phyloP scores from a whole-genome alignment of 2,888 invertebrate species.

The Troides aeacus region DNA sequence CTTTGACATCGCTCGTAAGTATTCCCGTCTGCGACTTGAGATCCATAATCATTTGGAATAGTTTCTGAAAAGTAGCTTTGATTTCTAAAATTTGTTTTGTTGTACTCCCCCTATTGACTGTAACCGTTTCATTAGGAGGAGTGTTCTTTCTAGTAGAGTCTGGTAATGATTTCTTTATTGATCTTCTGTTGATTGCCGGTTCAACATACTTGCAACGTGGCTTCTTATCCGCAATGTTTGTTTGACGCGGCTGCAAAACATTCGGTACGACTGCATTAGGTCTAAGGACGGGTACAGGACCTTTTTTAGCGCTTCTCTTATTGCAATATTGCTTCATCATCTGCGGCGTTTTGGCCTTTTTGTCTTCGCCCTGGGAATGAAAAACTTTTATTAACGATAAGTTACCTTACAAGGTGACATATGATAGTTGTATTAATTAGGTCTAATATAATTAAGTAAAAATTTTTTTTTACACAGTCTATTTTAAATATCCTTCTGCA shows the following conservation, averaged over 20 bases:
- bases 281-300: constrained; percentile 50
- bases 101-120: constrained; percentile 34
- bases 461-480: no score
- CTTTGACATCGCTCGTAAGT: constrained; percentile 31
- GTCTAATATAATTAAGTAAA: neutral
- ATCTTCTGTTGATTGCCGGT: constrained; percentile 18
- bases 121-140: constrained; percentile 31
- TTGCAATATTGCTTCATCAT: constrained; percentile 47
- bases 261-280: constrained; percentile 52
- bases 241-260: constrained; percentile 41
- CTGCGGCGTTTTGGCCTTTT: constrained; percentile 42
- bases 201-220: constrained; percentile 3
- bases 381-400: no score
- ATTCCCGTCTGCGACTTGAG: constrained; percentile 39
- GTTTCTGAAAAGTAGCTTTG: constrained; percentile 44
- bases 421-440: neutral
- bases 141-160: constrained; percentile 50
- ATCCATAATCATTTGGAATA: constrained; percentile 49
- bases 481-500: no score
- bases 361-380: constrained; percentile 42
- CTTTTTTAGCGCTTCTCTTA: constrained; percentile 45
- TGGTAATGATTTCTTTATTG: constrained; percentile 45
- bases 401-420: neutral
- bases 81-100: constrained; percentile 46
- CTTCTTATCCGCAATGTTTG: constrained; percentile 21